Percentiles rank a stretch among this genome's conserved stretches.
phyloP scores from a whole-genome alignment of 2,113 vertebrate species.

The Fregata magnificens region DNA sequence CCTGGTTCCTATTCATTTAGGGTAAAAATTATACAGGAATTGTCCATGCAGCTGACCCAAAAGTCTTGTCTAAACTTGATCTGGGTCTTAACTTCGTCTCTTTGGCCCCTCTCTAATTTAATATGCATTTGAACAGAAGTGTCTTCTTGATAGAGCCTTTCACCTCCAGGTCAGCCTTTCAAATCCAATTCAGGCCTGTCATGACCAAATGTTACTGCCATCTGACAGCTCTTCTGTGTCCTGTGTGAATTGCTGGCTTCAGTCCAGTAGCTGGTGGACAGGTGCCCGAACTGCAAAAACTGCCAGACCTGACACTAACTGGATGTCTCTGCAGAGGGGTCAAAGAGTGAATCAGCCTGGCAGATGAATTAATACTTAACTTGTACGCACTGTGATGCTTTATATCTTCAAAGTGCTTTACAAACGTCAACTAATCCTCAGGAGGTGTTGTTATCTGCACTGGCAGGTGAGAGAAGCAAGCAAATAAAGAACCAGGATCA shows the following conservation, averaged over 20 bases:
- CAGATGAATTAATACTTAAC: conserved; percentile 42
- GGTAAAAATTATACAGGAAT: neutral
- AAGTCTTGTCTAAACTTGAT: conserved; percentile 45
- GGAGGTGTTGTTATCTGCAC: conserved; percentile 31
- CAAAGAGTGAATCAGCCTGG: conserved; percentile 13
- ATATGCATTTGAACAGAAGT: conserved; percentile 56
- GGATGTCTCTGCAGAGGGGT: conserved; percentile 9
- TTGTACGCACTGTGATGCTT: neutral
- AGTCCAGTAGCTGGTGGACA: conserved; percentile 49
- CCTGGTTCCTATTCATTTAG: neutral
- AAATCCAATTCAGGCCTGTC: conserved; percentile 62
- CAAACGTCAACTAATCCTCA: conserved; percentile 22
- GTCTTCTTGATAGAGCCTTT: conserved; percentile 41
- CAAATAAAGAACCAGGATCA: neutral
- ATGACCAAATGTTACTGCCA: conserved; percentile 51
- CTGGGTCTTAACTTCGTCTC: conserved; percentile 1
- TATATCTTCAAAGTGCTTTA: neutral
- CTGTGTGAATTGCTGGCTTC: conserved; percentile 46
- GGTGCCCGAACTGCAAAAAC: conserved; percentile 44
- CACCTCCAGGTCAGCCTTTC: conserved; percentile 61
- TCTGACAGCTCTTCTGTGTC: conserved; percentile 39
- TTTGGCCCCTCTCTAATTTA: conserved; percentile 31
- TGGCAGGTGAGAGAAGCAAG: conserved; percentile 38
- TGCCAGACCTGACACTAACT: conserved; percentile 46
- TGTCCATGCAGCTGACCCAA: neutral